Percentiles rank a stretch among this genome's conserved stretches.
Evolutionary conservation across 2,797 vertebrate genomes (phyloP).

Genomic region (Characodon lateralis): DNA sequence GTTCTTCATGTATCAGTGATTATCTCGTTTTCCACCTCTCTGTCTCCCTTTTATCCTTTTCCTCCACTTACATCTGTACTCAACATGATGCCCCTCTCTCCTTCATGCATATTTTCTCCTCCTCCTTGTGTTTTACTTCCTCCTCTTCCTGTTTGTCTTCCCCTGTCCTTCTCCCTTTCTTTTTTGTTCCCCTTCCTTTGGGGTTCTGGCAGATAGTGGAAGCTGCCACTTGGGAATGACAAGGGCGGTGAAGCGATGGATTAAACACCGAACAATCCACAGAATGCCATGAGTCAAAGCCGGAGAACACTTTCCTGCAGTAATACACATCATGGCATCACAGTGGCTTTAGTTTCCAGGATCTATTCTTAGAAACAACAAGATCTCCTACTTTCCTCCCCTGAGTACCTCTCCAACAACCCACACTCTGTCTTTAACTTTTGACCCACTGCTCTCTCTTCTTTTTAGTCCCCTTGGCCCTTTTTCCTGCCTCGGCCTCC

Average conservation of each 20-base stretch:
- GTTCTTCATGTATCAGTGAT: slow-evolving; percentile 44
- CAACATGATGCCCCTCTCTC: slow-evolving; percentile 1
- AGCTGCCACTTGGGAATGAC: slow-evolving; percentile 71
- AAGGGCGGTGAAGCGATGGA: slow-evolving; percentile 68
- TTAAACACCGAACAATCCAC: slow-evolving; percentile 70
- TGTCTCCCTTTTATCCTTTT: slow-evolving; percentile 20
- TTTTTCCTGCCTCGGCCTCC: background rate
- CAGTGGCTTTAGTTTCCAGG: slow-evolving; percentile 53
- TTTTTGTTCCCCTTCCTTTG: slow-evolving; percentile 37
- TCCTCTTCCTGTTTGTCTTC: background rate
- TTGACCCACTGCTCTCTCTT: slow-evolving; percentile 15
- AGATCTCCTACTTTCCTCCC: slow-evolving; percentile 30
- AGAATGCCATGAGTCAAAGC: slow-evolving; percentile 52
- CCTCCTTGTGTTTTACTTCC: background rate
- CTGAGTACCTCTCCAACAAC: slow-evolving; percentile 5
- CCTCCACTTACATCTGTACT: background rate
- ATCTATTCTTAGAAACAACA: slow-evolving; percentile 72
- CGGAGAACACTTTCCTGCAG: slow-evolving; percentile 15
- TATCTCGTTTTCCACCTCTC: slow-evolving; percentile 36
- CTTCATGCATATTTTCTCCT: slow-evolving; percentile 12
- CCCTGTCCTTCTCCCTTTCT: background rate
- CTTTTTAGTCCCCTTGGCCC: slow-evolving; percentile 1
- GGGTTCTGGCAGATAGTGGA: slow-evolving; percentile 56
- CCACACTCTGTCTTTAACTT: slow-evolving; percentile 24
- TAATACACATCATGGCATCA: slow-evolving; percentile 46